A percentile compares a stretch with the other conserved stretches of the same genome.
Evolutionary conservation across 2,113 vertebrate genomes (phyloP).

Genomic region (Cyanoramphus novaezelandiae): DNA sequence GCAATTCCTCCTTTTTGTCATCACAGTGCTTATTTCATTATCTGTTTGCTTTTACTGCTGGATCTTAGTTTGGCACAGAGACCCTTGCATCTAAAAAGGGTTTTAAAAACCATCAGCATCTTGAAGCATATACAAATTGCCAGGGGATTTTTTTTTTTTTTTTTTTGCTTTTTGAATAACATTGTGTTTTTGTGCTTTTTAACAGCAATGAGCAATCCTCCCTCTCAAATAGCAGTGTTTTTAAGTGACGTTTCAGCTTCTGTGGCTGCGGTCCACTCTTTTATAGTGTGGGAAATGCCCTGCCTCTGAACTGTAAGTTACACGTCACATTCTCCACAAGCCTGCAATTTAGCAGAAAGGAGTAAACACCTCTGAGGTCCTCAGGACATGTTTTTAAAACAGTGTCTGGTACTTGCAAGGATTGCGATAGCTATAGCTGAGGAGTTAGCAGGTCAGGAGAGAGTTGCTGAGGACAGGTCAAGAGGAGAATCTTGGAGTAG

Average conservation of each 20-base stretch:
- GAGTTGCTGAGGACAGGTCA: not conserved
- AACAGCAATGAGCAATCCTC: slow-evolving; percentile 10
- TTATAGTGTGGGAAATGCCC: slow-evolving; percentile 56
- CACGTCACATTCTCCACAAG: not conserved
- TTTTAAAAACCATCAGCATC: slow-evolving; percentile 52
- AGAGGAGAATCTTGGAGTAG: not conserved
- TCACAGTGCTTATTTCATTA: slow-evolving; percentile 39
- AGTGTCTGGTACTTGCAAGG: not conserved
- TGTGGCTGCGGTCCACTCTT: not conserved
- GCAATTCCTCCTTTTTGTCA: not conserved
- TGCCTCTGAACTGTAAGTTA: slow-evolving; percentile 26
- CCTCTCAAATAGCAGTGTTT: not conserved
- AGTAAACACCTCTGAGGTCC: slow-evolving; percentile 5
- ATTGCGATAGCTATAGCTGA: not conserved
- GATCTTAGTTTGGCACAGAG: slow-evolving; percentile 15
- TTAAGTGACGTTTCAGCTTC: not conserved
- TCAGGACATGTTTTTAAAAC: not conserved
- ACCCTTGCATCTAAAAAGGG: not conserved
- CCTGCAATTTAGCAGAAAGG: not conserved
- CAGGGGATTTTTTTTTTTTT: not conserved
- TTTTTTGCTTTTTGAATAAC: slow-evolving; percentile 33
- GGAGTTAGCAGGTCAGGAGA: not conserved
- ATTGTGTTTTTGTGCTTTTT: not conserved
- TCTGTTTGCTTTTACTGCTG: slow-evolving; percentile 61
- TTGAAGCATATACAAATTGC: slow-evolving; percentile 45